phyloP scores from a whole-genome alignment of 2,797 vertebrate genomes.

The Orestias chungarensis region DNA sequence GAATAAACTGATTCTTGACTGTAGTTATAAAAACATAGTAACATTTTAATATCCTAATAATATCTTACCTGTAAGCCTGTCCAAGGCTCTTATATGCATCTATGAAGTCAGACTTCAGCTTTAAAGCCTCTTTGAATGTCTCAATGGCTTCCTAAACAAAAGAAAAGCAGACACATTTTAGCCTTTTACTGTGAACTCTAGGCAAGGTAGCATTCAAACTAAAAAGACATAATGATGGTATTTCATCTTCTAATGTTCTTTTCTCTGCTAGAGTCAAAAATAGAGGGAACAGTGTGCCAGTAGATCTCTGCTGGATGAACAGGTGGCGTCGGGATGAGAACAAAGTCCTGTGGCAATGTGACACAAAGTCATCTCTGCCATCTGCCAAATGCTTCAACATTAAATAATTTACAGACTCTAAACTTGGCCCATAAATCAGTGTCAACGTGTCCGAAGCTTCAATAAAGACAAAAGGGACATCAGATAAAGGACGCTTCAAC shows the following conservation, averaged over 20 bases:
- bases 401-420: neutral
- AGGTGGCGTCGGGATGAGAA: neutral
- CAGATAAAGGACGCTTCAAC: neutral
- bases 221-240: neutral
- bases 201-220: neutral
- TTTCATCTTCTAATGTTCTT: neutral
- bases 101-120: conserved; percentile 94
- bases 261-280: neutral
- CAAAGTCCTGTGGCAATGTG: neutral
- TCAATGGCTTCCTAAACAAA: conserved; percentile 92
- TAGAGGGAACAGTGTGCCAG: neutral
- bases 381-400: neutral
- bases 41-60: too few relatives aligned
- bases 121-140: conserved; percentile 95
- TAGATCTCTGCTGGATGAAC: neutral
- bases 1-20: too few relatives aligned
- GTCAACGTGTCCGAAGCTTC: neutral
- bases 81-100: conserved; percentile 97
- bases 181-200: neutral
- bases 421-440: neutral
- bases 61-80: conserved; percentile 98
- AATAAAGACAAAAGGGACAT: neutral
- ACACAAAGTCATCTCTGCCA: too few relatives aligned
- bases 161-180: neutral
- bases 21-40: too few relatives aligned